Percentiles rank a stretch among this genome's conserved stretches.
Conservation (phyloP, 2,797 vertebrate genomes). For the Tympanoctomys barrerae region DNA sequence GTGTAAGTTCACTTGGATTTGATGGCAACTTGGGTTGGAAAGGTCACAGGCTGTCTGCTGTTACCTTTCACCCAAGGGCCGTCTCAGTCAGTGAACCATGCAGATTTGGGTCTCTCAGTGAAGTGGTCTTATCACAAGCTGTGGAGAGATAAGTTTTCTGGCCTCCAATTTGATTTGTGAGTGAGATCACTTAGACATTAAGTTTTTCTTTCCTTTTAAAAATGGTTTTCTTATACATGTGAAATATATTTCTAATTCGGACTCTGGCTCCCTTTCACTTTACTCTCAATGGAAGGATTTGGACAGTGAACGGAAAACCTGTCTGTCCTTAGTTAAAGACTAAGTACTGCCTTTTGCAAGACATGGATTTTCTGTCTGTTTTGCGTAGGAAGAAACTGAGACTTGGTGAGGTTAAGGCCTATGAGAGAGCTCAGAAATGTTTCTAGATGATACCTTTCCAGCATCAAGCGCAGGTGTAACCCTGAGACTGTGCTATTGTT, state of each 20-base stretch:
- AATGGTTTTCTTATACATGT: neutral
- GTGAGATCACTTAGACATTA: constrained; percentile 8
- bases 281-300: neutral
- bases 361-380: neutral
- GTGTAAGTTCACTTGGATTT: neutral
- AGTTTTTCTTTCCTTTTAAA: neutral
- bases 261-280: constrained; percentile 3
- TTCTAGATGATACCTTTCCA: neutral
- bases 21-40: neutral
- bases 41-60: neutral
- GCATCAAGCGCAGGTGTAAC: neutral
- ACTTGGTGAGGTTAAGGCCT: neutral
- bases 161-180: neutral
- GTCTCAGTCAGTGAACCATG: neutral
- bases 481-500: neutral
- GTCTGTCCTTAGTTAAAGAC: neutral
- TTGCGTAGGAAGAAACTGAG: neutral
- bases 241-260: constrained; percentile 28
- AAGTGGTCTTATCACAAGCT: neutral
- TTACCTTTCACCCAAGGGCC: neutral
- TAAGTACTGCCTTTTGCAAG: neutral
- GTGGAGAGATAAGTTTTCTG: neutral
- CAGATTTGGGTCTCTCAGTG: neutral
- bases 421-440: neutral
- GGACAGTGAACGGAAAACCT: neutral